A percentile compares a stretch with the other conserved stretches of the same genome.
phyloP scores from a whole-genome alignment of 2,888 invertebrate genomes.

The Gymnoscelis rufifasciata region DNA sequence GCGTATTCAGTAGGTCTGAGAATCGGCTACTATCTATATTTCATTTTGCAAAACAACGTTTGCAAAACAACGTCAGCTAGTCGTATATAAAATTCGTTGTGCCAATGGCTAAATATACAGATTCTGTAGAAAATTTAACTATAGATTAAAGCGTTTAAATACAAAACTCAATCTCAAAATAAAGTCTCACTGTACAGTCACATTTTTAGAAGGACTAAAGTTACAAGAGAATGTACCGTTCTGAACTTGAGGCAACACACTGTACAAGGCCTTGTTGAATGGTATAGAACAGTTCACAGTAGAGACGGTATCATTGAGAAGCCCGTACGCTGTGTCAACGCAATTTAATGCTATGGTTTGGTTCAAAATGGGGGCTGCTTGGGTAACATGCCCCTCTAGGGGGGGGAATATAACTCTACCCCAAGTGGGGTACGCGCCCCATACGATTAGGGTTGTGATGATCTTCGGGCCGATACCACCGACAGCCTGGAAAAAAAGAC shows the following conservation, averaged over 20 bases:
- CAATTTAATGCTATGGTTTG: conserved; percentile 37
- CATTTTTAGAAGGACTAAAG: conserved; percentile 34
- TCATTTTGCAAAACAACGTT: too few species aligned
- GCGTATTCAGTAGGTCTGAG: too few species aligned
- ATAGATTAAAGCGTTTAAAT: too few species aligned
- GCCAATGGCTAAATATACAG: too few species aligned
- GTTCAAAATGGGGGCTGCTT: conserved; percentile 12
- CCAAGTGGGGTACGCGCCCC: conserved; percentile 86
- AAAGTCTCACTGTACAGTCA: not conserved
- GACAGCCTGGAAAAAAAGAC: conserved; percentile 73
- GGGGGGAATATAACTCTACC: conserved; percentile 81
- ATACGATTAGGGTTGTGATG: conserved; percentile 85
- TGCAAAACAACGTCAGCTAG: too few species aligned
- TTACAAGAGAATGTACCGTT: conserved; percentile 44
- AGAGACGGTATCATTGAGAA: conserved; percentile 34
- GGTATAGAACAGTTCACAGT: conserved; percentile 47
- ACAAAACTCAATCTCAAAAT: not conserved
- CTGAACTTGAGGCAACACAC: conserved; percentile 21
- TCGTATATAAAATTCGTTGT: too few species aligned
- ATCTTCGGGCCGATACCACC: conserved; percentile 89
- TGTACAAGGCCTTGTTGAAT: conserved; percentile 24
- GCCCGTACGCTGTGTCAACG: conserved; percentile 28
- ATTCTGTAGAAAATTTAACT: too few species aligned
- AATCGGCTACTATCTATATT: too few species aligned
- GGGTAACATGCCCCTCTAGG: conserved; percentile 2